Percentiles rank a stretch among this genome's conserved stretches.
Evolutionary conservation across 1,140 invertebrate genomes (phyloP).

Genomic region (Sipha flava): DNA sequence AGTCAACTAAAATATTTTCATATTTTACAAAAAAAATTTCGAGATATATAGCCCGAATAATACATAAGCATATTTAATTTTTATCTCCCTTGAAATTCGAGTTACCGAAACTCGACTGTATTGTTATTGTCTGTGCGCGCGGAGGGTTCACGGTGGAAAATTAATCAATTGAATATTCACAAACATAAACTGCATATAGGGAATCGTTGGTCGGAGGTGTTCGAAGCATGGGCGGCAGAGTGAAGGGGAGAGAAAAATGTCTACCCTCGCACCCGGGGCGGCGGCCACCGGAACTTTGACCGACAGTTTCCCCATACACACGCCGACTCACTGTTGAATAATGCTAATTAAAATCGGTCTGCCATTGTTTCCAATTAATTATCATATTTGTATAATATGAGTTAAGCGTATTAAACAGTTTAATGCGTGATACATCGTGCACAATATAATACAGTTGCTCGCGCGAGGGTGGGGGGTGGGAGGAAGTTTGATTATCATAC

Average conservation of each 20-base stretch:
- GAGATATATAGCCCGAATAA: too few relatives aligned
- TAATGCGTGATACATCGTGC: background rate
- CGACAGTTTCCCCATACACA: conserved; percentile 4
- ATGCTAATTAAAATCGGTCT: conserved; percentile 3
- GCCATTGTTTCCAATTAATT: conserved; percentile 29
- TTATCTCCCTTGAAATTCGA: too few relatives aligned
- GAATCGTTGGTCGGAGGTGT: too few relatives aligned
- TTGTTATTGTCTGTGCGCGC: too few relatives aligned
- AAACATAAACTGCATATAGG: too few relatives aligned
- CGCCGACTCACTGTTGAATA: conserved; percentile 14
- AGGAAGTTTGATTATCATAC: conserved; percentile 15
- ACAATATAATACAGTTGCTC: background rate
- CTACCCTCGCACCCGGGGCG: background rate
- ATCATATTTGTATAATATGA: conserved; percentile 13
- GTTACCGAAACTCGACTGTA: too few relatives aligned
- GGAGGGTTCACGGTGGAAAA: too few relatives aligned
- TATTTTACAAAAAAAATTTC: too few relatives aligned
- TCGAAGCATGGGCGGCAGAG: background rate
- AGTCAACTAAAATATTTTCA: too few relatives aligned
- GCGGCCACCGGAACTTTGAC: conserved; percentile 25
- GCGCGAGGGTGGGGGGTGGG: background rate
- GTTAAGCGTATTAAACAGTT: conserved; percentile 7
- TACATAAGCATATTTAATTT: too few relatives aligned
- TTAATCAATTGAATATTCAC: too few relatives aligned
- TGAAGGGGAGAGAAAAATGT: background rate